Conservation (phyloP, 2,797 vertebrate genomes). For the Leontocebus nigricollis region DNA sequence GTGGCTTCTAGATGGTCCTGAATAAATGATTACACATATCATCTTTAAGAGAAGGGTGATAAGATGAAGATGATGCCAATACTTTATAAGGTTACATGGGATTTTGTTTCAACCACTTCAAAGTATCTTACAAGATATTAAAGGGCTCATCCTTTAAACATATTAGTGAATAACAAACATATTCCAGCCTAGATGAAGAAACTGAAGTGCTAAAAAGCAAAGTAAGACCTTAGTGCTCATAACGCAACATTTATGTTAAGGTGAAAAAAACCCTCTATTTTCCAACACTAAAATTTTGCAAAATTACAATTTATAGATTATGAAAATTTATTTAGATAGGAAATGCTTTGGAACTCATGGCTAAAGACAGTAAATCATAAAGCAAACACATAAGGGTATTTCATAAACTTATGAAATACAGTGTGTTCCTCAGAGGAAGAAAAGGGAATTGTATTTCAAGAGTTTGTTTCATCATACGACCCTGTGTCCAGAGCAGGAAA, state of each 20-base stretch:
- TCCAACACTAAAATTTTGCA: slow-evolving; percentile 1
- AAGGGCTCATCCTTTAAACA: slow-evolving; percentile 14
- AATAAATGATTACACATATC: slow-evolving; percentile 57
- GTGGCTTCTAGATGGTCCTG: slow-evolving; percentile 45
- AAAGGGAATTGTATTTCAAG: slow-evolving; percentile 63
- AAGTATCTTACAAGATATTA: slow-evolving; percentile 10
- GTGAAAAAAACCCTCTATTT: not conserved
- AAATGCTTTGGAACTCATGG: slow-evolving; percentile 13
- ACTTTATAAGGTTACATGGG: slow-evolving; percentile 50
- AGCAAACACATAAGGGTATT: not conserved
- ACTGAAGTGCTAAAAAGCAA: not conserved
- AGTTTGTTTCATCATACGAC: slow-evolving; percentile 64
- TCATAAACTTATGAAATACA: slow-evolving; percentile 65
- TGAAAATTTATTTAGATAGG: slow-evolving; percentile 23
- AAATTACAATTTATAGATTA: not conserved
- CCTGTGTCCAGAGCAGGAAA: slow-evolving; percentile 47
- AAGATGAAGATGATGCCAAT: slow-evolving; percentile 61
- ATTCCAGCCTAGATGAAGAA: not conserved
- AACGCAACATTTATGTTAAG: not conserved
- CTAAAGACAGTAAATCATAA: not conserved
- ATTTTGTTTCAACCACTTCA: slow-evolving; percentile 49
- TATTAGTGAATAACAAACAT: slow-evolving; percentile 3
- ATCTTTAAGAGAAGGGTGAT: slow-evolving; percentile 43
- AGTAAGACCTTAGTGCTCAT: not conserved
- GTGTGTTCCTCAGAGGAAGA: slow-evolving; percentile 62